Conservation (phyloP, 1,140 invertebrate species). For the Hylyphantes graminicola region DNA sequence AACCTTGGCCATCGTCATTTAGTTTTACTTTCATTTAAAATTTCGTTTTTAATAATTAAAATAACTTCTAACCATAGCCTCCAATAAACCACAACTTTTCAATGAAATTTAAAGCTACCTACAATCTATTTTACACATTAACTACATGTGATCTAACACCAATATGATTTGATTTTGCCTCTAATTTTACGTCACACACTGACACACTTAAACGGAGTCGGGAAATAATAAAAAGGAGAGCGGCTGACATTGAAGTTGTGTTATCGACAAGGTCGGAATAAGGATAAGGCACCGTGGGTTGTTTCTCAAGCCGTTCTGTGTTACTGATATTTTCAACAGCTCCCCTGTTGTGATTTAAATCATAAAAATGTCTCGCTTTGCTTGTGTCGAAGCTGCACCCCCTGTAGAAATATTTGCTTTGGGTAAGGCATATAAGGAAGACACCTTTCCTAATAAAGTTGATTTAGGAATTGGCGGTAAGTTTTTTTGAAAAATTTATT, state of each 20-base stretch:
- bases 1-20: too few relatives aligned
- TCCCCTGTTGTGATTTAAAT: not conserved
- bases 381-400: constrained; percentile 78
- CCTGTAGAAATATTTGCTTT: constrained; percentile 95
- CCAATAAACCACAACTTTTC: too few relatives aligned
- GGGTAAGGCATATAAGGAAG: constrained; percentile 83
- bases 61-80: too few relatives aligned
- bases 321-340: not conserved
- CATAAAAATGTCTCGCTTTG: constrained; percentile 52
- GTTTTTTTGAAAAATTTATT: constrained; percentile 64
- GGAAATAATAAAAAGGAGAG: not conserved
- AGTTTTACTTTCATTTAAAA: too few relatives aligned
- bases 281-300: constrained; percentile 11
- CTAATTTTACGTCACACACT: not conserved
- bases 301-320: not conserved
- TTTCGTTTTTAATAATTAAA: too few relatives aligned
- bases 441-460: constrained; percentile 86
- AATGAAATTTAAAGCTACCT: too few relatives aligned
- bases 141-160: too few relatives aligned
- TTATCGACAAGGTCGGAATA: constrained; percentile 19
- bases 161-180: too few relatives aligned
- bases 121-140: too few relatives aligned
- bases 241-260: constrained; percentile 10
- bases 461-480: constrained; percentile 94
- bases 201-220: not conserved